A percentile compares a stretch with the other conserved stretches of the same genome.
Conservation (phyloP, 1,140 invertebrate genomes). For the Oscheius sp. region DNA sequence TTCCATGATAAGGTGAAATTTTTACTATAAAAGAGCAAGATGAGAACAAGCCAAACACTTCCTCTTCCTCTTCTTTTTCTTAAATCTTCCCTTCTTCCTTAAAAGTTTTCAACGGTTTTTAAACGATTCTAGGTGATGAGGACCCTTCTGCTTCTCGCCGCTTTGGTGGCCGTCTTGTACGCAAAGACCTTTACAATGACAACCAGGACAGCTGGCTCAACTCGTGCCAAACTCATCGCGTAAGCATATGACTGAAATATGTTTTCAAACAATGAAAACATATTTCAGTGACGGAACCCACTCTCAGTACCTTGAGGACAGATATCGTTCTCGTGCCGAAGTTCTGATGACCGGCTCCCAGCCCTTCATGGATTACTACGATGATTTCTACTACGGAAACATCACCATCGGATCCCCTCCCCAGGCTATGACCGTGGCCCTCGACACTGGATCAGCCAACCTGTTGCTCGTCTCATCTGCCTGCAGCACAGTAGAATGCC, state of each 20-base stretch:
- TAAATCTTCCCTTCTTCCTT: too few relatives aligned
- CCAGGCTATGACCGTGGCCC: conserved; percentile 46
- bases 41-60: too few relatives aligned
- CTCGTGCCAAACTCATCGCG: background rate
- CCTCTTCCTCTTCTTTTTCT: too few relatives aligned
- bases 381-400: conserved; percentile 50
- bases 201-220: background rate
- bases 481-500: conserved; percentile 39
- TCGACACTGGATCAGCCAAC: conserved; percentile 50
- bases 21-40: too few relatives aligned
- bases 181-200: background rate
- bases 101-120: too few relatives aligned
- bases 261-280: background rate
- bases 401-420: conserved; percentile 42
- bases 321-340: conserved; percentile 6
- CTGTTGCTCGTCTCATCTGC: conserved; percentile 44
- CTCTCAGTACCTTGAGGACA: background rate
- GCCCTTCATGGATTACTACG: conserved; percentile 42
- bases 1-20: too few relatives aligned
- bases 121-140: background rate
- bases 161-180: background rate
- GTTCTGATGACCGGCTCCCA: conserved; percentile 26
- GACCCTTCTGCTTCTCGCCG: background rate
- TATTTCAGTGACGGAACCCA: conserved; percentile 1
- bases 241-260: background rate